phyloP scores from a whole-genome alignment of 2,113 vertebrate species.

The Mirounga angustirostris region DNA sequence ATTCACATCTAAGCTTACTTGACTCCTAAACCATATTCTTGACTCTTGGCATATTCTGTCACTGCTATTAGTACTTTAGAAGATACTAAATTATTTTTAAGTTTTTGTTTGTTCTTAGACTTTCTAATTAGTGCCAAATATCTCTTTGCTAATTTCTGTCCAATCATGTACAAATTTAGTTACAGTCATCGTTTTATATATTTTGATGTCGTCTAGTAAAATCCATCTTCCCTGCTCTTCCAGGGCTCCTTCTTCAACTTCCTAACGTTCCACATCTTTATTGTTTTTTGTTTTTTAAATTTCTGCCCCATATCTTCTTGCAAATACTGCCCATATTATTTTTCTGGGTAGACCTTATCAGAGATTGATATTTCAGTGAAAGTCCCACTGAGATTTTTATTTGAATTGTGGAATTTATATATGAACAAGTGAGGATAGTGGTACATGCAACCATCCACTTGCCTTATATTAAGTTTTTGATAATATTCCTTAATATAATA shows the following conservation, averaged over 20 bases:
- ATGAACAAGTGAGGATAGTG: background rate
- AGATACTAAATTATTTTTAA: background rate
- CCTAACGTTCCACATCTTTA: background rate
- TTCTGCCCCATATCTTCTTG: background rate
- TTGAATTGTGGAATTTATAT: background rate
- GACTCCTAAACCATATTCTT: background rate
- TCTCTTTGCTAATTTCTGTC: background rate
- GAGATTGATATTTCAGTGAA: background rate
- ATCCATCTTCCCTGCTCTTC: fast-evolving
- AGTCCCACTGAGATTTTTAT: background rate
- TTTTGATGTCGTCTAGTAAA: background rate
- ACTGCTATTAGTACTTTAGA: background rate
- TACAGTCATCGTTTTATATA: background rate
- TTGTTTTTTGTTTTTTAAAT: background rate
- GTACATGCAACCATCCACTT: background rate
- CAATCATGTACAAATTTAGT: background rate
- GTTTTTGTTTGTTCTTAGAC: background rate
- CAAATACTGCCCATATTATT: background rate
- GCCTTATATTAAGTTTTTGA: background rate
- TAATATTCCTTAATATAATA: background rate
- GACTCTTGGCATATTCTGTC: background rate
- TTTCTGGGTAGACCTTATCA: background rate
- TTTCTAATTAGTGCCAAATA: background rate
- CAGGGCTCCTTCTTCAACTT: background rate
- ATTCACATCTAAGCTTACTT: background rate